These are phyloP conservation scores for Hippocampus guttulatus DNA, from an alignment of 2,113 vertebrate species.

Conservation along the genomic window DNA sequence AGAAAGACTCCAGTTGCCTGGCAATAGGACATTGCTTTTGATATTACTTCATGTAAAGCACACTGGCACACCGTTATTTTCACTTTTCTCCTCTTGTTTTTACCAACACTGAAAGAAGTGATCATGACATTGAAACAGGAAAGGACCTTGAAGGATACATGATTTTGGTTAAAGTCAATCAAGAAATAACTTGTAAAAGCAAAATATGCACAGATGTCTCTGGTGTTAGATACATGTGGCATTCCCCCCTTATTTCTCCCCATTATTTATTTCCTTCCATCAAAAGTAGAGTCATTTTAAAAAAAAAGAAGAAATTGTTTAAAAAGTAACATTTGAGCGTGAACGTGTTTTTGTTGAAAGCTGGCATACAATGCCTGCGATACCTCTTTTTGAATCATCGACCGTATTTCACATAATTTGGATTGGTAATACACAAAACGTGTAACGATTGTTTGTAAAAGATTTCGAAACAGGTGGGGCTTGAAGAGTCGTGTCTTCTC, in stretches of 20 bases:
- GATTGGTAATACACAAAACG: conserved; percentile 44
- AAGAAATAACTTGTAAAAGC: neutral
- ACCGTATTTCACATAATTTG: conserved; percentile 51
- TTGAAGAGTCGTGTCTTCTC: conserved; percentile 34
- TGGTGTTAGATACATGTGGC: conserved; percentile 1
- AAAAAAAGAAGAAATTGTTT: conserved; percentile 22
- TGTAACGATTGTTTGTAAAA: conserved; percentile 52
- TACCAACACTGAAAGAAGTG: conserved; percentile 21
- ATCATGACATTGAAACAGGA: conserved; percentile 25
- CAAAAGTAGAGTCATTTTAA: conserved; percentile 36
- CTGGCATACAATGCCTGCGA: conserved; percentile 20
- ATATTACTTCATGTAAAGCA: neutral
- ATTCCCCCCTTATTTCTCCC: conserved; percentile 7
- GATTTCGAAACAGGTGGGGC: conserved; percentile 32
- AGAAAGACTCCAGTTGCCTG: neutral
- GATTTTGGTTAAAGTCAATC: neutral
- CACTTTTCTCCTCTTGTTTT: conserved; percentile 25
- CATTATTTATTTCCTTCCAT: conserved; percentile 60
- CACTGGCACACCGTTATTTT: conserved; percentile 23
- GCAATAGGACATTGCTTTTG: neutral
- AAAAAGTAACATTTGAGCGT: conserved; percentile 12
- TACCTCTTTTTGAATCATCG: conserved; percentile 25
- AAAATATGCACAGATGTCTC: conserved; percentile 30
- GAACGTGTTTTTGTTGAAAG: conserved; percentile 24
- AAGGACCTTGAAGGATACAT: neutral